phyloP scores from a whole-genome alignment of 2,797 vertebrate genomes.

The Odontamblyopus rebecca region DNA sequence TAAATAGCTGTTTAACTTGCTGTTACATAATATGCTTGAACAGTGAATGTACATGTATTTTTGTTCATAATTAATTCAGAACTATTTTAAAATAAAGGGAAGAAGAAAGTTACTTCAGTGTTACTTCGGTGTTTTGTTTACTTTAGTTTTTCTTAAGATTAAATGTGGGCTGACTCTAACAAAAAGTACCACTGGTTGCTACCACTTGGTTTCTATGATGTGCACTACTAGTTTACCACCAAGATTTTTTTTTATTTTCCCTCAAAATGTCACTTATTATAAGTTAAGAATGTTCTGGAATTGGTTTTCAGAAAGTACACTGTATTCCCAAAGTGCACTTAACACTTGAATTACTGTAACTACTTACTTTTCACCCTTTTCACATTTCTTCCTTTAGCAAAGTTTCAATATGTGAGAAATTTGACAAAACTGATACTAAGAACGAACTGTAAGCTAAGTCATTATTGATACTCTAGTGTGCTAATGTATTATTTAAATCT shows the following conservation, averaged over 20 bases:
- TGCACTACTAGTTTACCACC: background rate
- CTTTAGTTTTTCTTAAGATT: background rate
- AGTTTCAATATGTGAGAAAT: background rate
- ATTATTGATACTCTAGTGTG: background rate
- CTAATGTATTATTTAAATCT: constrained; percentile 4
- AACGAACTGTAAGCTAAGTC: background rate
- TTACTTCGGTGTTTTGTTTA: background rate
- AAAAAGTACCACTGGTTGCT: background rate
- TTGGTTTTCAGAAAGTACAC: background rate
- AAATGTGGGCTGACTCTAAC: background rate
- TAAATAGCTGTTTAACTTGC: background rate
- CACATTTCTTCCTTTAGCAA: background rate
- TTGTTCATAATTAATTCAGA: background rate
- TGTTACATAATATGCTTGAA: background rate
- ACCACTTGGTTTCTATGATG: no score
- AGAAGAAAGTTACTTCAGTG: background rate
- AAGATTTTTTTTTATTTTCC: background rate
- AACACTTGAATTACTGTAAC: background rate
- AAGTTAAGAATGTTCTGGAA: background rate
- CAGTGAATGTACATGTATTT: background rate
- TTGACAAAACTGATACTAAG: background rate
- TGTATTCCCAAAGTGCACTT: background rate
- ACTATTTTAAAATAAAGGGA: background rate
- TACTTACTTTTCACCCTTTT: background rate
- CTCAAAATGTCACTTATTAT: background rate